Evolutionary conservation across 2,113 vertebrate species (phyloP).

Genomic region (Triplophysa rosa): DNA sequence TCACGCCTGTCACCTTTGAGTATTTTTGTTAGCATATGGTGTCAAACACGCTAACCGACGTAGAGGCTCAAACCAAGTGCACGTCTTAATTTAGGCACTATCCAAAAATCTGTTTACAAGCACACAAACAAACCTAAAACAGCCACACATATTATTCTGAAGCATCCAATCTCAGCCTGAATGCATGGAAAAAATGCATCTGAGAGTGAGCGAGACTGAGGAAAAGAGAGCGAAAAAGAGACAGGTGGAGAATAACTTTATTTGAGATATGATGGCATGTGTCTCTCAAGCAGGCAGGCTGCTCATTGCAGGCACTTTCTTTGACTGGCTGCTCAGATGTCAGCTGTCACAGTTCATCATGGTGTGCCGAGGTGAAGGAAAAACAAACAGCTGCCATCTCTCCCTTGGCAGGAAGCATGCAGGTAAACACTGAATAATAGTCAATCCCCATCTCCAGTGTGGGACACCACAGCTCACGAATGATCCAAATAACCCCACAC

Average conservation of each 20-base stretch:
- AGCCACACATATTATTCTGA: slow-evolving; percentile 52
- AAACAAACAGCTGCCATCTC: slow-evolving; percentile 70
- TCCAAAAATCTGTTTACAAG: slow-evolving; percentile 28
- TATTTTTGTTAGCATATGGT: slow-evolving; percentile 40
- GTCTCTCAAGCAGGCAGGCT: slow-evolving; percentile 71
- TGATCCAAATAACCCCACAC: slow-evolving; percentile 28
- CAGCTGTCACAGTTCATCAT: slow-evolving; percentile 75
- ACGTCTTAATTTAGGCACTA: slow-evolving; percentile 44
- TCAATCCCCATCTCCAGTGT: slow-evolving; percentile 37
- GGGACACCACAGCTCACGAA: slow-evolving; percentile 24
- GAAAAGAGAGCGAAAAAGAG: slow-evolving; percentile 29
- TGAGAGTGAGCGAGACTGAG: slow-evolving; percentile 30
- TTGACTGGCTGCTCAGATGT: slow-evolving; percentile 71
- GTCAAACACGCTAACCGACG: slow-evolving; percentile 36
- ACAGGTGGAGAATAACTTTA: slow-evolving; percentile 65
- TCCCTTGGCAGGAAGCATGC: slow-evolving; percentile 43
- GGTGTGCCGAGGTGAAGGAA: slow-evolving; percentile 62
- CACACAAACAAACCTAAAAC: slow-evolving; percentile 57
- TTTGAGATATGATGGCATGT: slow-evolving; percentile 71
- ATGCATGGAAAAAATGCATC: not conserved
- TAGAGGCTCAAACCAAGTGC: not conserved
- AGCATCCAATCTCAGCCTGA: slow-evolving; percentile 22
- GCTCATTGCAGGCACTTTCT: slow-evolving; percentile 72
- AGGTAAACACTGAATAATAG: slow-evolving; percentile 55
- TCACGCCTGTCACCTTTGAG: slow-evolving; percentile 17